Percentiles rank a stretch among this genome's conserved stretches.
Evolutionary conservation across 2,888 invertebrate genomes (phyloP).

Genomic region (Blera fallax): DNA sequence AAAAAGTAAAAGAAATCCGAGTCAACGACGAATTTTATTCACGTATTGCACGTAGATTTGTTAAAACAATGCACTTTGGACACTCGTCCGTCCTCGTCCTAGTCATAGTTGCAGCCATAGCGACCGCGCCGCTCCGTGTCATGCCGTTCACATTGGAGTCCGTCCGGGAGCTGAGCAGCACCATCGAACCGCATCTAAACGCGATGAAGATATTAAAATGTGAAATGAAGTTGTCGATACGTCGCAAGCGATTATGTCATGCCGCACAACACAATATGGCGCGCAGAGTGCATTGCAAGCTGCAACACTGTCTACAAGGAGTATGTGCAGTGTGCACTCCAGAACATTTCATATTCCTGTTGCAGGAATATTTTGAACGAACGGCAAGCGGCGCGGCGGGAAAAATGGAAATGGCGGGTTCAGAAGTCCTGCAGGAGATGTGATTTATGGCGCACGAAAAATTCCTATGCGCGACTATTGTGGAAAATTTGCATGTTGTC

Average conservation of each 20-base stretch:
- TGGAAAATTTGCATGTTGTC: conserved; percentile 71
- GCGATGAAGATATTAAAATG: conserved; percentile 72
- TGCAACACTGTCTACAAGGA: not conserved
- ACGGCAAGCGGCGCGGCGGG: not conserved
- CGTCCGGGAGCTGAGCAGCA: conserved; percentile 50
- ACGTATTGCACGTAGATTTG: conserved; percentile 68
- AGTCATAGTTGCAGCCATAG: conserved; percentile 17
- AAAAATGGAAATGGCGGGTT: conserved; percentile 67
- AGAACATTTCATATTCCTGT: conserved; percentile 71
- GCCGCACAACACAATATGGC: conserved; percentile 62
- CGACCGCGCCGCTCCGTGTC: not conserved
- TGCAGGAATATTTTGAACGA: conserved; percentile 42
- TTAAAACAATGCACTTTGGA: conserved; percentile 71
- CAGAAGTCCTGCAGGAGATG: conserved; percentile 73
- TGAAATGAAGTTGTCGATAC: conserved; percentile 73
- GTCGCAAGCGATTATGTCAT: conserved; percentile 70
- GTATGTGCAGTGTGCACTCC: conserved; percentile 27
- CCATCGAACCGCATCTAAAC: conserved; percentile 30
- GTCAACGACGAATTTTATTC: conserved; percentile 35
- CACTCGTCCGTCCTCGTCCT: conserved; percentile 52
- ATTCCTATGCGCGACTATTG: conserved; percentile 67
- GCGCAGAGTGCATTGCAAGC: conserved; percentile 23
- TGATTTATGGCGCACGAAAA: conserved; percentile 73
- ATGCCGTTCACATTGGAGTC: conserved; percentile 38
- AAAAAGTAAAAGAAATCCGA: conserved; percentile 6